phyloP scores from a whole-genome alignment of 2,888 invertebrate species.

The Amaurobius ferox region DNA sequence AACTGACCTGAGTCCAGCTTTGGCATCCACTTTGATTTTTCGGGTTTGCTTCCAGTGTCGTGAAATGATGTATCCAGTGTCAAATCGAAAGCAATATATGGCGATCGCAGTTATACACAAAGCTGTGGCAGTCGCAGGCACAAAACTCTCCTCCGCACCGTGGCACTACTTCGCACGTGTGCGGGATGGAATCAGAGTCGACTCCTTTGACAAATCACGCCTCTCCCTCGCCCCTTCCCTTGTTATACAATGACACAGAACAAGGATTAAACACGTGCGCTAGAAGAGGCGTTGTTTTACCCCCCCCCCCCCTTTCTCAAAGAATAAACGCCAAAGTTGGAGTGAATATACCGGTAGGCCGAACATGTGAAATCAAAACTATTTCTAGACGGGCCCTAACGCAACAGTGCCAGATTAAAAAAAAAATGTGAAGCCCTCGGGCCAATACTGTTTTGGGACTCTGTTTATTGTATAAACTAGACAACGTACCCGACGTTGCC shows the following conservation, averaged over 20 bases:
- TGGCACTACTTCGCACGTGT: background rate
- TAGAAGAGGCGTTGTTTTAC: background rate
- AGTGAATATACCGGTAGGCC: no score
- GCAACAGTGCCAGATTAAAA: no score
- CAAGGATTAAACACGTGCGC: background rate
- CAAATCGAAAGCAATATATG: background rate
- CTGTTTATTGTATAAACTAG: no score
- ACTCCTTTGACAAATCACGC: conserved; percentile 1
- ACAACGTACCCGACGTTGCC: no score
- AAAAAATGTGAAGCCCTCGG: no score
- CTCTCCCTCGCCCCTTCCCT: background rate
- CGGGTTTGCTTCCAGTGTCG: background rate
- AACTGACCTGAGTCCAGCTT: background rate
- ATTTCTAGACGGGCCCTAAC: no score
- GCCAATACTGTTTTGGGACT: no score
- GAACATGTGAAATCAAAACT: no score
- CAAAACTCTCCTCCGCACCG: background rate
- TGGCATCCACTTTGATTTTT: background rate
- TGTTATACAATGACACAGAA: background rate
- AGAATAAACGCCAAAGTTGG: no score
- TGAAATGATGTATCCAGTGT: background rate
- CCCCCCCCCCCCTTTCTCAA: no score
- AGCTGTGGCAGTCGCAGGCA: background rate
- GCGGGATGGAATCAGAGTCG: background rate
- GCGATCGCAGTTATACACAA: background rate